Evolutionary conservation across 2,113 vertebrate species (phyloP), one percentile per base, ranked within the genome.

Genomic region (Scophthalmus maximus): DNA sequence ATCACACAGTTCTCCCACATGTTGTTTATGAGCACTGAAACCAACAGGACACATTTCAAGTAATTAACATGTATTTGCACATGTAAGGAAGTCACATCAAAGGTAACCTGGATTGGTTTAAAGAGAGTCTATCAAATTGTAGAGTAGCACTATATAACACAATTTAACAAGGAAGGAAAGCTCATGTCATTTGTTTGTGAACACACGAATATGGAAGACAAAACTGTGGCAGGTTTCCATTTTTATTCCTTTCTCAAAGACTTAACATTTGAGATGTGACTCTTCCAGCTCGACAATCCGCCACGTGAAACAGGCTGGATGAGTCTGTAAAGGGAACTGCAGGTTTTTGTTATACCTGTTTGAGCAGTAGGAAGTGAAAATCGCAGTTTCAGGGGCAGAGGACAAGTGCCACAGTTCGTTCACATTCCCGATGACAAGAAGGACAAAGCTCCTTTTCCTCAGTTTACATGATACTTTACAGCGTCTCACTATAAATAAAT

Each of bases 261-360:
- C n/a, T n/a, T n/a, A n/a, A 9, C 64, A 52, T 65, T 81, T 72
- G 22, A 51, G 70, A 76, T 63, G 79, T 9, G 4, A 82, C 81
- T 47, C 70, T 76, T 86, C 84, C 55, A 67, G 76, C 82, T 84
- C 3, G 30, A 58, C 72, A 17, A 47, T 68, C n/a, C 65, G 42
- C 51, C 18, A 5, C 8, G 18, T 12, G n/a, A 75, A 88, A 89
- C 86, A 83, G 64, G 75, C 76, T 64, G 63, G 86, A 77, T 84
- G 52, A 79, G 82, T 81, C 58, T 76, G 63, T 14, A n/a, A 22
- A 38, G 57, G 59, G 32, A 51, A 68, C 44, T 60, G 57, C 4
- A 49, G 79, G 68, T 79, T 79, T 80, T 64, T 51, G 38, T 52
- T 20, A 49, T 42, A 38, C 73, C 46, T 50, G 76, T 66, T 73